Conservation (phyloP, 2,888 invertebrate genomes). For the Heteromyza rotundicornis region DNA sequence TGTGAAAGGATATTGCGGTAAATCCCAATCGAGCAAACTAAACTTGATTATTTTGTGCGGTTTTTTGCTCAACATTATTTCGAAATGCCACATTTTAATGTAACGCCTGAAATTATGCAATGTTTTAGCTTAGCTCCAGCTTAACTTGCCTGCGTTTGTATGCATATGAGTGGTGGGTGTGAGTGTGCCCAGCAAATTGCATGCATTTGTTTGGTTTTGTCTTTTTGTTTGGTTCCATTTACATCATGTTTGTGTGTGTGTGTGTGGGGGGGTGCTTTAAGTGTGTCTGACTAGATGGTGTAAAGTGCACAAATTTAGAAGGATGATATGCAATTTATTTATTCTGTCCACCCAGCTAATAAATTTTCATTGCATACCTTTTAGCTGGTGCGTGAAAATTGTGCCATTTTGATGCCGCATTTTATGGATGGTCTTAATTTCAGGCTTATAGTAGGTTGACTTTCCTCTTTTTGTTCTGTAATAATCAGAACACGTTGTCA, state of each 20-base stretch:
- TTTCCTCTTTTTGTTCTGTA: too few species aligned
- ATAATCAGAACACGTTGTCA: too few species aligned
- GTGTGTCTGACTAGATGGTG: background rate
- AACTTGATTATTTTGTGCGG: conserved; percentile 61
- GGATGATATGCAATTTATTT: conserved; percentile 9
- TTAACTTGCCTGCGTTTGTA: background rate
- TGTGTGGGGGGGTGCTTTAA: too few species aligned
- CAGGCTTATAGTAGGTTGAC: too few species aligned
- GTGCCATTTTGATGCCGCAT: too few species aligned
- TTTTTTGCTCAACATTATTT: conserved; percentile 24
- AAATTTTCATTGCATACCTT: conserved; percentile 11
- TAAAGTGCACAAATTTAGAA: background rate
- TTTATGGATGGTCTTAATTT: too few species aligned
- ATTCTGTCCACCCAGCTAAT: conserved; percentile 1
- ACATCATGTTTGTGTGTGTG: too few species aligned
- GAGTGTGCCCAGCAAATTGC: background rate
- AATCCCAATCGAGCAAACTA: conserved; percentile 60
- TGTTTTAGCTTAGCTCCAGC: conserved; percentile 1
- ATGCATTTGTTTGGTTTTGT: conserved; percentile 7
- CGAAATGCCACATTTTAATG: background rate
- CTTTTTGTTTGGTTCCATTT: too few species aligned
- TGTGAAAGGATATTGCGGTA: conserved; percentile 54
- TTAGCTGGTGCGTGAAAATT: conserved; percentile 4
- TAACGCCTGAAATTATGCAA: conserved; percentile 43
- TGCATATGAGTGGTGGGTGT: background rate